phyloP scores from a whole-genome alignment of 2,113 vertebrate genomes.

The Mesocricetus auratus region DNA sequence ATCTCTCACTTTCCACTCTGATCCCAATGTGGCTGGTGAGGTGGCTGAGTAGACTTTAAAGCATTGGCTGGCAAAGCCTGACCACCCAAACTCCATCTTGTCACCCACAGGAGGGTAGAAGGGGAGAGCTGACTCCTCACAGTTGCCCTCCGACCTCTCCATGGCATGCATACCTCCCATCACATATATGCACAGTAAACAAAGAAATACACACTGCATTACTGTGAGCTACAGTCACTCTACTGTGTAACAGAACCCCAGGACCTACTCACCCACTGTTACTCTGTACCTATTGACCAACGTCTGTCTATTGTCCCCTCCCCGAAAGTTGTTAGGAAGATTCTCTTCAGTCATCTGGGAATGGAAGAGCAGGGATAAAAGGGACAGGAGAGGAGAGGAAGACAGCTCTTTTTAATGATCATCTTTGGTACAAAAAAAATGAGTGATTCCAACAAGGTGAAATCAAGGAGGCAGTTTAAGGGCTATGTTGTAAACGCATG shows the following conservation, averaged over 20 bases:
- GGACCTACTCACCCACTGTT: neutral
- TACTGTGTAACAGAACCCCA: neutral
- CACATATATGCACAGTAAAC: neutral
- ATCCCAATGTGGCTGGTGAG: neutral
- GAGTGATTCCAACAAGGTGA: conserved; percentile 27
- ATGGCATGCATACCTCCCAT: neutral
- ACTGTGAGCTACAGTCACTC: neutral
- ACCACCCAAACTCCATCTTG: neutral
- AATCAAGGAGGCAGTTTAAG: neutral
- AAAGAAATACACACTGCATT: neutral
- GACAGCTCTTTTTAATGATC: neutral
- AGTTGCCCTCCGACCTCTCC: neutral
- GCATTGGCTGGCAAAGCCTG: neutral
- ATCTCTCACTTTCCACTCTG: neutral
- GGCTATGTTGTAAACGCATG: neutral
- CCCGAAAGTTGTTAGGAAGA: neutral
- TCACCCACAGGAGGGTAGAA: neutral
- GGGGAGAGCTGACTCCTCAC: neutral
- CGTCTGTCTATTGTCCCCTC: neutral
- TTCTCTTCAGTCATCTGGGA: neutral
- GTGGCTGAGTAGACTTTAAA: neutral
- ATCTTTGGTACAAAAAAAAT: conserved; percentile 41
- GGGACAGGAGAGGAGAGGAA: neutral
- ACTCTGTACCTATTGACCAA: neutral
- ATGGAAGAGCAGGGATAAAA: neutral